A percentile compares a stretch with the other conserved stretches of the same genome.
phyloP scores from a whole-genome alignment of 2,113 vertebrate species.

The Hydrolagus affinis region DNA sequence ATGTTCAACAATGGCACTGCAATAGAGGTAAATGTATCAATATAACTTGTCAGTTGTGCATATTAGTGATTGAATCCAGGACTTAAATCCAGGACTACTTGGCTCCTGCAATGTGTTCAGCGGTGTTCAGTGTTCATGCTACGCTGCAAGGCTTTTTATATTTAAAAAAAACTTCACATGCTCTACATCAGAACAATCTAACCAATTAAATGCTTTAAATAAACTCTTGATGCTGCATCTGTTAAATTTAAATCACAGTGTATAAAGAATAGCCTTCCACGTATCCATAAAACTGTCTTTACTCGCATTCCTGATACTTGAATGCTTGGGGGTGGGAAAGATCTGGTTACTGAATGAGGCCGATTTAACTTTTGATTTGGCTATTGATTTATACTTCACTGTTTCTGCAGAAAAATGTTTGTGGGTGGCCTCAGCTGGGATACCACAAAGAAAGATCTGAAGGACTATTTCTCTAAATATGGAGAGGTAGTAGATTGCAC shows the following conservation, averaged over 20 bases:
- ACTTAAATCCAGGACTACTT: neutral
- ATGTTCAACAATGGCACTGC: no score
- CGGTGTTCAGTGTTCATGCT: no score
- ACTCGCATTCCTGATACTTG: slow-evolving; percentile 15
- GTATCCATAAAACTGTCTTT: neutral
- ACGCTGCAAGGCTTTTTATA: no score
- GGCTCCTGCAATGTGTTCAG: no score
- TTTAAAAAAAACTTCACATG: no score
- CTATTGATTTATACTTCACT: slow-evolving; percentile 43
- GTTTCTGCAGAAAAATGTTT: slow-evolving; percentile 87
- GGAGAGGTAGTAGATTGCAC: slow-evolving; percentile 97
- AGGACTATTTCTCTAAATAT: slow-evolving; percentile 96
- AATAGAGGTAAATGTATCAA: no score
- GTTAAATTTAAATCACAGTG: neutral
- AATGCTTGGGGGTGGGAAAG: neutral
- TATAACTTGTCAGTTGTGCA: no score
- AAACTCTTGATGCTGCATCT: slow-evolving; percentile 22
- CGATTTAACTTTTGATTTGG: slow-evolving; percentile 17
- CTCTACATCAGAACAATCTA: neutral
- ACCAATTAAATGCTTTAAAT: slow-evolving; percentile 12
- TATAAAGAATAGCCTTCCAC: slow-evolving; percentile 16
- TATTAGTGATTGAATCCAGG: no score
- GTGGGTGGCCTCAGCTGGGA: slow-evolving; percentile 98
- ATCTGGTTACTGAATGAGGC: slow-evolving; percentile 28
- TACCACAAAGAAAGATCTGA: slow-evolving; percentile 97